Conservation (phyloP, 2,888 invertebrate species). For the Apamea epomidion region DNA sequence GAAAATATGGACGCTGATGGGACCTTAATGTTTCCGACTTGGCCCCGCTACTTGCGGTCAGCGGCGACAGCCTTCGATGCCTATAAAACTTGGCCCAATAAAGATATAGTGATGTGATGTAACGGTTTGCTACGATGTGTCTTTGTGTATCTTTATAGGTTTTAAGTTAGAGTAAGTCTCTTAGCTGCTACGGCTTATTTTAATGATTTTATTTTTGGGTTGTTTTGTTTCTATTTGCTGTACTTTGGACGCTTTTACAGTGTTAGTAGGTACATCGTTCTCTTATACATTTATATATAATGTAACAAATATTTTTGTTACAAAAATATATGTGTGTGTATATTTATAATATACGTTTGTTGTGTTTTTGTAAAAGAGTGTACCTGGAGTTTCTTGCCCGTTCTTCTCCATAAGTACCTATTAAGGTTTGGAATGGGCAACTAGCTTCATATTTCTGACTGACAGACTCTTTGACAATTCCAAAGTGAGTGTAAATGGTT, state of each 20-base stretch:
- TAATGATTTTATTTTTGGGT: not conserved
- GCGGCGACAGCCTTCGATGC: slow-evolving; percentile 78
- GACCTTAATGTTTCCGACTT: slow-evolving; percentile 89
- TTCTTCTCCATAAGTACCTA: not conserved
- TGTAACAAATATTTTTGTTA: too few species aligned
- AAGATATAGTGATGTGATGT: slow-evolving; percentile 72
- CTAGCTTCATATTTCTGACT: not conserved
- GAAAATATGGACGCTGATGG: slow-evolving; percentile 89
- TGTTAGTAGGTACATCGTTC: not conserved
- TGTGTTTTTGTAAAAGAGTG: not conserved
- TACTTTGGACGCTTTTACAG: not conserved
- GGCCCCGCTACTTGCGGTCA: slow-evolving; percentile 85
- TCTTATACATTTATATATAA: not conserved
- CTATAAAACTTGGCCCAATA: slow-evolving; percentile 80
- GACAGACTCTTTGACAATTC: not conserved
- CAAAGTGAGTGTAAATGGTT: not conserved
- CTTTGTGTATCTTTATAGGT: slow-evolving; percentile 35
- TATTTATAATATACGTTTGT: too few species aligned
- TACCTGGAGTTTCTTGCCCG: not conserved
- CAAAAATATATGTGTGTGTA: too few species aligned
- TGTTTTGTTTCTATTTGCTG: not conserved
- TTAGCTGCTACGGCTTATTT: not conserved
- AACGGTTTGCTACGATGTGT: slow-evolving; percentile 57
- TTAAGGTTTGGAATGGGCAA: not conserved
- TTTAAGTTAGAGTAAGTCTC: slow-evolving; percentile 27